phyloP scores from a whole-genome alignment of 1,140 invertebrate genomes.

The Tetramorium alpestre region DNA sequence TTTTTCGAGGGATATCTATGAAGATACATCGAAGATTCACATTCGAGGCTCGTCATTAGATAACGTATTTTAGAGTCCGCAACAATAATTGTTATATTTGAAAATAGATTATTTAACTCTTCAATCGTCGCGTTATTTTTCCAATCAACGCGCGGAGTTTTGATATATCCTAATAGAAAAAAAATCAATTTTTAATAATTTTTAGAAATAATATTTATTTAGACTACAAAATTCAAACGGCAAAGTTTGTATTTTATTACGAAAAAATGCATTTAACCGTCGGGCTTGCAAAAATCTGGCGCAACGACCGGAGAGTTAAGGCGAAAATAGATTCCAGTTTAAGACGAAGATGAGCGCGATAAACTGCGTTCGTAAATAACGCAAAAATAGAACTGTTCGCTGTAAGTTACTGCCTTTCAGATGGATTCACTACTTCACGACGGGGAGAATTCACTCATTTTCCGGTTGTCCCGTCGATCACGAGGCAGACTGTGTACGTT shows the following conservation, averaged over 20 bases:
- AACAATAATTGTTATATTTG: not conserved
- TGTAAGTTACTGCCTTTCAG: slow-evolving; percentile 1
- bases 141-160: no score
- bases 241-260: no score
- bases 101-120: not conserved
- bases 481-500: not conserved
- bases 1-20: not conserved
- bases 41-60: not conserved
- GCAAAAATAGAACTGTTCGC: not conserved
- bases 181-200: no score
- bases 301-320: no score
- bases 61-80: not conserved
- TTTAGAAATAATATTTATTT: no score
- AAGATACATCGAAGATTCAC: not conserved
- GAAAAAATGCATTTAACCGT: no score
- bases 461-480: slow-evolving; percentile 41
- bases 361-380: not conserved
- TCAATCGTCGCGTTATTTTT: no score
- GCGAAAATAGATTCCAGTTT: not conserved
- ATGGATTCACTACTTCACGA: slow-evolving; percentile 8
- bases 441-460: not conserved
- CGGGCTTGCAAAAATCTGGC: no score
- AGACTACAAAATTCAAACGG: no score
- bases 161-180: no score
- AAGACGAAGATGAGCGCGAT: not conserved